Conservation (phyloP, 2,113 vertebrate genomes). For the Lamprotornis superbus region DNA sequence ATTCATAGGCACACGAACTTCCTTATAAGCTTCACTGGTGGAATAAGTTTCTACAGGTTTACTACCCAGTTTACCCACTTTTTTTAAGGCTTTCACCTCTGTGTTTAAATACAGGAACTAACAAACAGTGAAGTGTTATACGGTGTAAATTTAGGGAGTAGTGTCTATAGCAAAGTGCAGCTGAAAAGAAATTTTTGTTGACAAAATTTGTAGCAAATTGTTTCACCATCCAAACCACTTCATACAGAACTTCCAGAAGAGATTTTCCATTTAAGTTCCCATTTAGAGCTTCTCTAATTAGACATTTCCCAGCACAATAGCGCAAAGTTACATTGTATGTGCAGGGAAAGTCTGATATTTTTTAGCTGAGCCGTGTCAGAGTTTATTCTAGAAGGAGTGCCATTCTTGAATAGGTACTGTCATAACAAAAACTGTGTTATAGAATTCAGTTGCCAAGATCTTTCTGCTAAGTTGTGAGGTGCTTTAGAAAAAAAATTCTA, state of each 20-base stretch:
- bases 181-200: neutral
- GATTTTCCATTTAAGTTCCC: neutral
- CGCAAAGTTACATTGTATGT: neutral
- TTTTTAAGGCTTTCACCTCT: neutral
- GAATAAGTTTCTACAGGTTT: neutral
- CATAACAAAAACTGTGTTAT: neutral
- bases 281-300: neutral
- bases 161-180: neutral
- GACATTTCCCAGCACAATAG: neutral
- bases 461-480: neutral
- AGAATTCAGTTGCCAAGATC: neutral
- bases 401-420: neutral
- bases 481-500: neutral
- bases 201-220: neutral
- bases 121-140: neutral
- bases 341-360: neutral
- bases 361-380: neutral
- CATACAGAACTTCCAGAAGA: neutral
- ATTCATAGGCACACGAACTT: neutral
- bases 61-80: neutral
- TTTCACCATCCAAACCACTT: neutral
- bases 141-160: neutral
- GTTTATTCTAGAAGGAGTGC: neutral
- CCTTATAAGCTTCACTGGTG: neutral
- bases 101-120: neutral